These are phyloP conservation scores for Corydoras maculifer DNA, from an alignment of 2,113 vertebrate genomes.

Conservation along the genomic window DNA sequence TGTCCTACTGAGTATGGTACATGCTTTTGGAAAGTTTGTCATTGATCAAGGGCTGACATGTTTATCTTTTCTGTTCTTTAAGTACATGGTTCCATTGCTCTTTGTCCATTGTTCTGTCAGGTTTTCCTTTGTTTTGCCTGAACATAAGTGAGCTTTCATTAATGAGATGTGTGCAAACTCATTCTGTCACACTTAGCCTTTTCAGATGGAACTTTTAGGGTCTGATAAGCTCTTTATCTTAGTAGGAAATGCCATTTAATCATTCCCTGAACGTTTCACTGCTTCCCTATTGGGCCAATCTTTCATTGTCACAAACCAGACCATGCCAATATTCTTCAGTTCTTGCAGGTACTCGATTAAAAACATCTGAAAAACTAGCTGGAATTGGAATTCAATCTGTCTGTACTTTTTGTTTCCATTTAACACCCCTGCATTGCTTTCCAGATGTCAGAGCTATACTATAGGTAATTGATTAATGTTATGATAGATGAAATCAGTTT, in stretches of 20 bases:
- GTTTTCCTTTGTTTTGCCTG: constrained; percentile 3
- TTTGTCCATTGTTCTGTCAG: constrained; percentile 24
- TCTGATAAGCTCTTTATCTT: constrained; percentile 19
- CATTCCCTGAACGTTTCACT: constrained; percentile 27
- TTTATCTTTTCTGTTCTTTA: constrained; percentile 17
- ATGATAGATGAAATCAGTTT: too few relatives aligned
- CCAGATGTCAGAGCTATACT: too few relatives aligned
- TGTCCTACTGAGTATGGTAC: background rate
- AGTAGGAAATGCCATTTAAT: constrained; percentile 25
- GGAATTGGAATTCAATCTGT: too few relatives aligned
- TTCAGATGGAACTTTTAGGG: constrained; percentile 11
- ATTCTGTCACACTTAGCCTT: constrained; percentile 15
- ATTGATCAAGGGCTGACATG: constrained; percentile 11
- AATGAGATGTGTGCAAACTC: constrained; percentile 11
- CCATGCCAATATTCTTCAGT: constrained; percentile 1
- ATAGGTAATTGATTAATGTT: too few relatives aligned
- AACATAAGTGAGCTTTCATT: constrained; percentile 23
- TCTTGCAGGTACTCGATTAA: too few relatives aligned
- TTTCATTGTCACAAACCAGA: constrained; percentile 24
- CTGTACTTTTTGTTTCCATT: too few relatives aligned
- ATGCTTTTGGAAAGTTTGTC: constrained; percentile 19
- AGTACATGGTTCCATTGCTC: constrained; percentile 16
- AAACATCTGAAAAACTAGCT: too few relatives aligned
- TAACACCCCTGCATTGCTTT: too few relatives aligned
- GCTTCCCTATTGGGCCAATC: constrained; percentile 32